Evolutionary conservation across 2,113 vertebrate genomes (phyloP).

Genomic region (Vulpes ferrilata): DNA sequence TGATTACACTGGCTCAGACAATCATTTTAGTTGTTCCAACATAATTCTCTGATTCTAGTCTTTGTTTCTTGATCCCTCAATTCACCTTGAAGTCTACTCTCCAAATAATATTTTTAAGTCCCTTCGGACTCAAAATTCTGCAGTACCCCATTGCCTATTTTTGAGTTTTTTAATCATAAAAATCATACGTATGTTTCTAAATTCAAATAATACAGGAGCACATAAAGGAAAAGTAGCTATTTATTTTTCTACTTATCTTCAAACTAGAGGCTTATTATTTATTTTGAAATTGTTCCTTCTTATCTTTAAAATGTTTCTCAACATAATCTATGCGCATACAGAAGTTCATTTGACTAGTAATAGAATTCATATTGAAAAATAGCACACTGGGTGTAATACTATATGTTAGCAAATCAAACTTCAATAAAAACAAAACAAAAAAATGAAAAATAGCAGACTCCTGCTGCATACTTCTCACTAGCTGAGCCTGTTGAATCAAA

Average conservation of each 20-base stretch:
- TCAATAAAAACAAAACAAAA: not conserved
- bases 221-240: not conserved
- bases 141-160: not conserved
- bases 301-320: constrained; percentile 2
- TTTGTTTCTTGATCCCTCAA: not conserved
- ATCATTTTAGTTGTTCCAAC: not conserved
- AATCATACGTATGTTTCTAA: not conserved
- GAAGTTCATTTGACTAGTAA: constrained; percentile 18
- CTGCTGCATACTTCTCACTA: not conserved
- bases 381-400: not conserved
- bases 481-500: not conserved
- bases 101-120: not conserved
- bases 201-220: not conserved
- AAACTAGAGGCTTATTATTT: not conserved
- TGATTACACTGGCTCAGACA: not conserved
- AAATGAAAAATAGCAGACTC: not conserved
- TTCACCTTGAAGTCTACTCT: not conserved
- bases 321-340: not conserved
- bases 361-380: not conserved
- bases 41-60: not conserved
- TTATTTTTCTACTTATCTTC: not conserved
- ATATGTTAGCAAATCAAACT: too few relatives aligned
- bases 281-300: constrained; percentile 31
- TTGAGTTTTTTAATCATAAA: not conserved
- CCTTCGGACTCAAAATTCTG: not conserved